These are phyloP conservation scores for Holcopasites calliopsidis DNA, from an alignment of 1,140 invertebrate species.

Conservation along the genomic window DNA sequence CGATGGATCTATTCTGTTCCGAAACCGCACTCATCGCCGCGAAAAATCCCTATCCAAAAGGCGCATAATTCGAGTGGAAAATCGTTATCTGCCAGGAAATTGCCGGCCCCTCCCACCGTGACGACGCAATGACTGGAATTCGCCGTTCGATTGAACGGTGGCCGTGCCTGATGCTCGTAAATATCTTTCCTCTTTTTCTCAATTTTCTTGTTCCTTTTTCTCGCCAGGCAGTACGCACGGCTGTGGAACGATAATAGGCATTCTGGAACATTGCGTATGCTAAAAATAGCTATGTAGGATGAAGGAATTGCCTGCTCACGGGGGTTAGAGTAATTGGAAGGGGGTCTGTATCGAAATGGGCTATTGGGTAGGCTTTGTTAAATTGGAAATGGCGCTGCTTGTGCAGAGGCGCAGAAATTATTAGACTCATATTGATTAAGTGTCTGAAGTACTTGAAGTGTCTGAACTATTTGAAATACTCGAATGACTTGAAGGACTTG, in stretches of 20 bases:
- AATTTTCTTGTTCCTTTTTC: neutral
- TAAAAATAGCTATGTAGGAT: constrained; percentile 15
- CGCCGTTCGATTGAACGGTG: neutral
- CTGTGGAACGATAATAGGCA: constrained; percentile 2
- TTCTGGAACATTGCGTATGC: neutral
- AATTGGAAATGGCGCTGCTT: neutral
- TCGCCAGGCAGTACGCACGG: neutral
- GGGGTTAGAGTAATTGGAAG: neutral
- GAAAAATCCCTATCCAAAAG: constrained; percentile 43
- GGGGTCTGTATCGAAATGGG: neutral
- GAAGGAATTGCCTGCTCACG: neutral
- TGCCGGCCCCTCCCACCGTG: constrained; percentile 24
- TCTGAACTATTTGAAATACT: too few relatives aligned
- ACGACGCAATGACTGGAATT: constrained; percentile 43
- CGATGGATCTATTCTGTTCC: constrained; percentile 50
- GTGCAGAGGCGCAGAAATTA: too few relatives aligned
- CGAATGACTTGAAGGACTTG: too few relatives aligned
- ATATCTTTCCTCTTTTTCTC: constrained; percentile 9
- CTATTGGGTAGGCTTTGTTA: neutral
- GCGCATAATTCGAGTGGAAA: constrained; percentile 33
- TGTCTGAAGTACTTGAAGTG: too few relatives aligned
- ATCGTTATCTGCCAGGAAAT: constrained; percentile 43
- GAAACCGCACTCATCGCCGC: constrained; percentile 16
- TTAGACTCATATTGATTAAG: too few relatives aligned
- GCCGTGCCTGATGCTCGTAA: neutral